Conservation (phyloP, 2,888 invertebrate genomes). For the Dicyrtoma fusca region DNA sequence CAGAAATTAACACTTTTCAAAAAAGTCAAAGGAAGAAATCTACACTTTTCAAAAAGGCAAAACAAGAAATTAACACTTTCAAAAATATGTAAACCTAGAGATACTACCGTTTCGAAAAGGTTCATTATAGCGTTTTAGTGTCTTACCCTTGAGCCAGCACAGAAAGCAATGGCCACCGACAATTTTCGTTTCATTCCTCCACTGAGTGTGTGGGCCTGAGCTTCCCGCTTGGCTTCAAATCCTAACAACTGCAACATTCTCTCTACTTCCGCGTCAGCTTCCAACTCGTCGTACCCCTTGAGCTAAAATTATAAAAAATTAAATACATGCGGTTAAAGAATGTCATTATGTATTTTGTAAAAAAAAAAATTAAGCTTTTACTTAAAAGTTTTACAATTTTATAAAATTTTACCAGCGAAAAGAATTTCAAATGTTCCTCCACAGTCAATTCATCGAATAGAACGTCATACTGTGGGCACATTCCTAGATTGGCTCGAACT, state of each 20-base stretch:
- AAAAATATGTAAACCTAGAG: too few species aligned
- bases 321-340: too few species aligned
- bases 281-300: slow-evolving; percentile 64
- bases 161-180: slow-evolving; percentile 82
- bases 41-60: too few species aligned
- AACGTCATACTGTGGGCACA: slow-evolving; percentile 90
- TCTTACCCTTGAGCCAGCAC: slow-evolving; percentile 64
- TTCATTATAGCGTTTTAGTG: too few species aligned
- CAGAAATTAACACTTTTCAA: too few species aligned
- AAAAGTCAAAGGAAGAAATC: too few species aligned
- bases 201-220: slow-evolving; percentile 70
- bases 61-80: too few species aligned
- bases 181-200: slow-evolving; percentile 93
- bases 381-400: neutral
- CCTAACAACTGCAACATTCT: slow-evolving; percentile 68
- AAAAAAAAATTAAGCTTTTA: neutral
- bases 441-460: slow-evolving; percentile 82
- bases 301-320: slow-evolving; percentile 61
- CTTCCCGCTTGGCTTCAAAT: slow-evolving; percentile 68
- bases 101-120: too few species aligned
- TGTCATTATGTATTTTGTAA: neutral
- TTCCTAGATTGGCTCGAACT: slow-evolving; percentile 75
- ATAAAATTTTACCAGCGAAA: slow-evolving; percentile 66
- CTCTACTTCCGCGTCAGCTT: slow-evolving; percentile 64
- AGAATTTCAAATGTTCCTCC: slow-evolving; percentile 79